These are phyloP conservation scores for Heterodera filipjevi DNA, from an alignment of 2,888 invertebrate species.

Conservation along the genomic window DNA sequence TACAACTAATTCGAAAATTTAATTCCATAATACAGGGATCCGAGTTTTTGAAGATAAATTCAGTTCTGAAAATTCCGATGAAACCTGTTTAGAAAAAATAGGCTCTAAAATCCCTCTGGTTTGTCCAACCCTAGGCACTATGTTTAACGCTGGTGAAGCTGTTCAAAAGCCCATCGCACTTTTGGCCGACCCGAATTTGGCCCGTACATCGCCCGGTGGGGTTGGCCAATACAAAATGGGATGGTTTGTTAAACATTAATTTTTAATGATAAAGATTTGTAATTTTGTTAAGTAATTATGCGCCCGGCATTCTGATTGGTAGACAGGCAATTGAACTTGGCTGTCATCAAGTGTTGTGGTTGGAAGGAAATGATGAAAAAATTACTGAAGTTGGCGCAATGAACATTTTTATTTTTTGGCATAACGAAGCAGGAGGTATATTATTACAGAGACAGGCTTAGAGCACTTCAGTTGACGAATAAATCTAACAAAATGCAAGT, in stretches of 20 bases:
- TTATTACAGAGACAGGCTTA: neutral
- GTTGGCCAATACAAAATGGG: slow-evolving; percentile 93
- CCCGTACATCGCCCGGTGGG: slow-evolving; percentile 81
- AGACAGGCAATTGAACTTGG: slow-evolving; percentile 78
- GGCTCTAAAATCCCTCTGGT: too few species aligned
- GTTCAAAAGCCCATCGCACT: slow-evolving; percentile 76
- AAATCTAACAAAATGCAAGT: too few species aligned
- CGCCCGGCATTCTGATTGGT: slow-evolving; percentile 69
- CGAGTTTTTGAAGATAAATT: too few species aligned
- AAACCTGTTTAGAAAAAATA: too few species aligned
- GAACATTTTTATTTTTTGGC: slow-evolving; percentile 89
- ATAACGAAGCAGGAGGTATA: slow-evolving; percentile 85
- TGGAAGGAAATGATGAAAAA: slow-evolving; percentile 89
- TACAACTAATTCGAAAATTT: too few species aligned
- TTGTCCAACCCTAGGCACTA: slow-evolving; percentile 75
- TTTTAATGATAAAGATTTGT: neutral
- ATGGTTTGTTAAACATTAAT: slow-evolving; percentile 72
- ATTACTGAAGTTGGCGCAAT: slow-evolving; percentile 97
- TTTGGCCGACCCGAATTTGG: slow-evolving; percentile 85
- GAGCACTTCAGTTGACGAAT: too few species aligned
- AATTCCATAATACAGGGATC: too few species aligned
- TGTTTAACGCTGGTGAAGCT: neutral
- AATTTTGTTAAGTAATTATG: slow-evolving; percentile 69
- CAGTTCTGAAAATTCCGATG: too few species aligned
- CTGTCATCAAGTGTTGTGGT: slow-evolving; percentile 90